phyloP scores from a whole-genome alignment of 2,797 vertebrate genomes.

The Synanceia verrucosa region DNA sequence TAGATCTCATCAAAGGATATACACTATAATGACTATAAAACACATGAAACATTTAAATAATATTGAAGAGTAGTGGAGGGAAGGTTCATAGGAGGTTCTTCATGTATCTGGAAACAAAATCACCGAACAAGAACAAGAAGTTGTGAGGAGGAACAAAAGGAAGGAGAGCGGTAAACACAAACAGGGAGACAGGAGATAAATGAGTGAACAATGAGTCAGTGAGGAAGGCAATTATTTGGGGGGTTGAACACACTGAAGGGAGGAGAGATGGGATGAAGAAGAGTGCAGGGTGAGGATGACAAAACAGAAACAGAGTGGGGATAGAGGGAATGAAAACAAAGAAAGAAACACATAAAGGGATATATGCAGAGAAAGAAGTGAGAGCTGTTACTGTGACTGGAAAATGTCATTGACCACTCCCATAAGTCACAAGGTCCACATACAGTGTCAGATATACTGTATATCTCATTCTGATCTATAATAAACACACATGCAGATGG shows the following conservation, averaged over 20 bases:
- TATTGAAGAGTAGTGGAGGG: not conserved
- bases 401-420: conserved; percentile 15
- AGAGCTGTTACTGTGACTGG: not conserved
- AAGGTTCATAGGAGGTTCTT: too few species aligned
- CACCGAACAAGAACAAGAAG: conserved; percentile 16
- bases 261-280: conserved; percentile 37
- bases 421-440: not conserved
- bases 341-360: not conserved
- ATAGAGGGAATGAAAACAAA: conserved; percentile 21
- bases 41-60: not conserved
- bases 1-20: not conserved
- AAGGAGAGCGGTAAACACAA: conserved; percentile 59
- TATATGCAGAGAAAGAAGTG: not conserved
- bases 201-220: conserved; percentile 66
- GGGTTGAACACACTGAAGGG: conserved; percentile 41
- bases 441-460: not conserved
- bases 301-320: conserved; percentile 28
- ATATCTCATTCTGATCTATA: not conserved
- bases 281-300: conserved; percentile 27
- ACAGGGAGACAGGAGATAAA: conserved; percentile 67
- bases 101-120: not conserved
- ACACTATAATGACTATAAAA: not conserved
- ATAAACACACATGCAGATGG: not conserved
- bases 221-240: conserved; percentile 67
- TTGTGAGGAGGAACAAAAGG: conserved; percentile 22